Evolutionary conservation across 1,140 invertebrate genomes (phyloP).

Genomic region (Drosophila setifemur): DNA sequence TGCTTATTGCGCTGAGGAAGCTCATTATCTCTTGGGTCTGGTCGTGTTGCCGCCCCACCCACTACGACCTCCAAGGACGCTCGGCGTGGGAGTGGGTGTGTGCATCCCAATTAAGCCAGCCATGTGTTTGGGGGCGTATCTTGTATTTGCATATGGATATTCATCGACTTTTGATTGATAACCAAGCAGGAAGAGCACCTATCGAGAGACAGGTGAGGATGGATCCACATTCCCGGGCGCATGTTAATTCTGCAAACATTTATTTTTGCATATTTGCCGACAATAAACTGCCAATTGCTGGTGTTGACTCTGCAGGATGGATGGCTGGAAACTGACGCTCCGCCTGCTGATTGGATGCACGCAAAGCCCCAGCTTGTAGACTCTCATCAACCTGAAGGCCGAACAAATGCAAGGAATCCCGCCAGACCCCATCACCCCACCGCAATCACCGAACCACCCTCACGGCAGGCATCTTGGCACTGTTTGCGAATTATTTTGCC

Average conservation of each 20-base stretch:
- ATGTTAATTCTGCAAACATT: slow-evolving; percentile 36
- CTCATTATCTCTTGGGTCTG: slow-evolving; percentile 48
- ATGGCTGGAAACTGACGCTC: background rate
- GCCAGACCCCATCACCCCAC: background rate
- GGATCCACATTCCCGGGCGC: background rate
- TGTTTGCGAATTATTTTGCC: background rate
- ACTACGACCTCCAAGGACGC: slow-evolving; percentile 18
- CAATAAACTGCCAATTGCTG: slow-evolving; percentile 65
- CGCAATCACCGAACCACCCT: background rate
- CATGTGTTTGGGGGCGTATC: background rate
- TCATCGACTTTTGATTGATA: slow-evolving; percentile 34
- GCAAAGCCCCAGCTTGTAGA: background rate
- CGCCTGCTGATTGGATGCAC: slow-evolving; percentile 27
- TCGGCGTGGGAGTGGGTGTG: slow-evolving; percentile 1
- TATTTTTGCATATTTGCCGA: slow-evolving; percentile 51
- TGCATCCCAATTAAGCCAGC: slow-evolving; percentile 29
- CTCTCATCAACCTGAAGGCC: slow-evolving; percentile 3
- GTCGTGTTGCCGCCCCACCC: background rate
- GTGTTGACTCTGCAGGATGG: slow-evolving; percentile 47
- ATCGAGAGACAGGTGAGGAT: background rate
- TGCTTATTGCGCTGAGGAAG: slow-evolving; percentile 57
- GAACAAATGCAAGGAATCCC: background rate
- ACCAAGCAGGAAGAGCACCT: background rate
- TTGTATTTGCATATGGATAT: slow-evolving; percentile 24
- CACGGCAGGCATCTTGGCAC: background rate